A percentile compares a stretch with the other conserved stretches of the same genome.
These are phyloP conservation scores for Lineus longissimus DNA, from an alignment of 1,140 invertebrate species.

Conservation along the genomic window DNA sequence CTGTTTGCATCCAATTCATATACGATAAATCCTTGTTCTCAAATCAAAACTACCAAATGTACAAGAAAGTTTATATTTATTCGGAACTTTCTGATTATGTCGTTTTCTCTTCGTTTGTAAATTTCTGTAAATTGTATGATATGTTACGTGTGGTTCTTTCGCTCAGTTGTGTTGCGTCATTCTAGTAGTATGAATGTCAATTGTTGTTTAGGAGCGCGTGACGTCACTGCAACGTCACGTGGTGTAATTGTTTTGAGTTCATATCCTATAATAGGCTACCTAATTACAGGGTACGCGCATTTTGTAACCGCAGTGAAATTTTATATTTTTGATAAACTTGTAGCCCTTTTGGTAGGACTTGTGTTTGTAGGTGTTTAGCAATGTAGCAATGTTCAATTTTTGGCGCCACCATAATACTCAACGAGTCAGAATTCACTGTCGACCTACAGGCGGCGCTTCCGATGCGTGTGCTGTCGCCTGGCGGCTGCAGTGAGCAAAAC, in stretches of 20 bases:
- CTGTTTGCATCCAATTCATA: too few species aligned
- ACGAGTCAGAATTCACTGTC: too few species aligned
- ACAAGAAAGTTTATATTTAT: too few species aligned
- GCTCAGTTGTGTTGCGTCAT: neutral
- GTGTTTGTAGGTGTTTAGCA: neutral
- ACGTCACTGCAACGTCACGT: too few species aligned
- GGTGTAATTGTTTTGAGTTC: too few species aligned
- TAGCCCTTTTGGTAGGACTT: neutral
- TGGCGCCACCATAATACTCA: neutral
- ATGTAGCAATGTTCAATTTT: constrained; percentile 2
- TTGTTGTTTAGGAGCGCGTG: constrained; percentile 3
- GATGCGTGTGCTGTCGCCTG: neutral
- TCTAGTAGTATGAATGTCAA: neutral
- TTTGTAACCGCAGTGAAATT: neutral
- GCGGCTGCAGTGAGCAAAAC: neutral
- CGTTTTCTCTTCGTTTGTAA: too few species aligned
- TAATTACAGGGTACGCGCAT: neutral
- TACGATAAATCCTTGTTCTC: too few species aligned
- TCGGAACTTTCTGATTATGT: too few species aligned
- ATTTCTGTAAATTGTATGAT: too few species aligned
- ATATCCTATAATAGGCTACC: too few species aligned
- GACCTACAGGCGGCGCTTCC: neutral
- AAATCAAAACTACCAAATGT: too few species aligned
- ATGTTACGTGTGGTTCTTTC: too few species aligned
- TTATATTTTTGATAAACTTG: neutral